Evolutionary conservation across 1,140 invertebrate species (phyloP).

Genomic region (Drosophila fuyamai): DNA sequence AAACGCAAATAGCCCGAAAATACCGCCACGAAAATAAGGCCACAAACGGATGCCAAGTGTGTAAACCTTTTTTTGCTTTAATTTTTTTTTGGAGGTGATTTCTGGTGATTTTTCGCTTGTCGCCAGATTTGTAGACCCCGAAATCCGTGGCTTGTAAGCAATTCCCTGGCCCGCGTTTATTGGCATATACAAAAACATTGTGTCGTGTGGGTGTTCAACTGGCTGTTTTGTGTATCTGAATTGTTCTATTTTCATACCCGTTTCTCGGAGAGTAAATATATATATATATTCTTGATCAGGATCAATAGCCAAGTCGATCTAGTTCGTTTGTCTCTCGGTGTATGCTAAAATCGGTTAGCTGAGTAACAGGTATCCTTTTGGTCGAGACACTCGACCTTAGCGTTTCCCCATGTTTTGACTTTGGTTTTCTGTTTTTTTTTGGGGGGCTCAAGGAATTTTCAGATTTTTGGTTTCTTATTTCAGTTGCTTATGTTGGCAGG

Average conservation of each 20-base stretch:
- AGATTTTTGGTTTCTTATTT: conserved; percentile 6
- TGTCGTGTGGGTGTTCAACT: conserved; percentile 54
- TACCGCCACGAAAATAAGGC: conserved; percentile 32
- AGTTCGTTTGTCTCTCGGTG: no score
- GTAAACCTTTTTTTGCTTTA: conserved; percentile 31
- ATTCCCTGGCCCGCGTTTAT: conserved; percentile 52
- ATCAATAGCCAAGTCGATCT: no score
- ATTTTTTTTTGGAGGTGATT: conserved; percentile 5
- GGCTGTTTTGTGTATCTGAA: conserved; percentile 15
- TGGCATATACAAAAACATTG: conserved; percentile 38
- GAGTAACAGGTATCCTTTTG: no score
- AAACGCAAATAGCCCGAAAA: conserved; percentile 67
- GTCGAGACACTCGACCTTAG: no score
- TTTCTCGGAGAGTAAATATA: no score
- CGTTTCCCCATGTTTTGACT: background rate
- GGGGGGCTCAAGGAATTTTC: conserved; percentile 19
- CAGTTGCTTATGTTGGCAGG: conserved; percentile 12
- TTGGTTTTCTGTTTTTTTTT: conserved; percentile 3
- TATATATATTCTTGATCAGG: no score
- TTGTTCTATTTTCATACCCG: conserved; percentile 3
- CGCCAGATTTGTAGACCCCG: conserved; percentile 33
- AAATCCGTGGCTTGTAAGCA: conserved; percentile 20
- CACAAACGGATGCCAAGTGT: conserved; percentile 35
- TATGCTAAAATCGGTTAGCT: no score
- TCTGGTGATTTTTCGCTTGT: conserved; percentile 18